These are phyloP conservation scores for Himalopsyche anomala DNA, from an alignment of 2,888 invertebrate species.

Conservation along the genomic window DNA sequence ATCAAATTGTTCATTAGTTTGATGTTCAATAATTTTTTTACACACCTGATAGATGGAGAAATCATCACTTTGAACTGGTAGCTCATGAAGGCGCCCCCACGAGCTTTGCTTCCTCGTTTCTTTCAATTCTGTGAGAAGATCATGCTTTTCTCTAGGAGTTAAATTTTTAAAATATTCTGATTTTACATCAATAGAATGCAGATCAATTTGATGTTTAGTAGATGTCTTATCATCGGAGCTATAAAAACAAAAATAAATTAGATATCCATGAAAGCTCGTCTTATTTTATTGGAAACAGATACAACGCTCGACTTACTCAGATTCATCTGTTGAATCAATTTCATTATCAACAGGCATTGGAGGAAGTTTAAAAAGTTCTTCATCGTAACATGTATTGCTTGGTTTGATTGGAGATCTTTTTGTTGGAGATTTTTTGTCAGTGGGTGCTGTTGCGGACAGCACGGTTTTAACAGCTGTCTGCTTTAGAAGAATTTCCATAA, in stretches of 20 bases:
- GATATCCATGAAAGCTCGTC: background rate
- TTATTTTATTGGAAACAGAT: background rate
- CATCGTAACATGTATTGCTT: conserved; percentile 69
- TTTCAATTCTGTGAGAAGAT: conserved; percentile 92
- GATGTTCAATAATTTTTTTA: background rate
- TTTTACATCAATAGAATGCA: conserved; percentile 88
- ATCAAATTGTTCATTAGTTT: no score
- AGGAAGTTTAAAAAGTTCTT: conserved; percentile 84
- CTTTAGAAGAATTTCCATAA: conserved; percentile 84
- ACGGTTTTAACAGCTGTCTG: conserved; percentile 86
- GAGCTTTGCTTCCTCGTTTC: conserved; percentile 94
- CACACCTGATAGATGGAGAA: conserved; percentile 80
- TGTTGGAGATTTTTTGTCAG: conserved; percentile 70
- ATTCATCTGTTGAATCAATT: conserved; percentile 70
- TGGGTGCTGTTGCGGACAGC: conserved; percentile 76
- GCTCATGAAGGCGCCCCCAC: conserved; percentile 89
- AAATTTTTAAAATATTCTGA: conserved; percentile 87
- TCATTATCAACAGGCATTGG: conserved; percentile 71
- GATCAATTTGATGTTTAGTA: conserved; percentile 72
- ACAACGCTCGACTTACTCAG: conserved; percentile 70
- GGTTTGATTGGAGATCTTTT: conserved; percentile 69
- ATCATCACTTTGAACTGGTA: conserved; percentile 85
- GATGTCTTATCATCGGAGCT: conserved; percentile 67
- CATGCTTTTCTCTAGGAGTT: conserved; percentile 93
- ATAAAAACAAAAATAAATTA: conserved; percentile 59